Conservation (phyloP, 1,140 invertebrate species). For the Campoletis sonorensis region DNA sequence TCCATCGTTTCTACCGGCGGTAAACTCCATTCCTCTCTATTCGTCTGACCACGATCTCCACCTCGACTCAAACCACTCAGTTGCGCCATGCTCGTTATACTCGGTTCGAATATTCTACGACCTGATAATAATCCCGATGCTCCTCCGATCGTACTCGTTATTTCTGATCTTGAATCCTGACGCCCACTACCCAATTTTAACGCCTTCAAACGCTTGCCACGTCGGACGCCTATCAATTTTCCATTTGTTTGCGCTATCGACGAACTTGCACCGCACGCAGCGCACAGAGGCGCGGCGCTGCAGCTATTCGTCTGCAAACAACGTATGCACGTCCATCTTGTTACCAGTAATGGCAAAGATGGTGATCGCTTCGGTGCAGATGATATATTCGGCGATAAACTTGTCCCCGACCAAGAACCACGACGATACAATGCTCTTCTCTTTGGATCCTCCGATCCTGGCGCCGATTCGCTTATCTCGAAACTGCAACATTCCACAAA, state of each 20-base stretch:
- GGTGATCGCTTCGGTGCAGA: slow-evolving; percentile 61
- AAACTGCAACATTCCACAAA: slow-evolving; percentile 54
- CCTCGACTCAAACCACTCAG: slow-evolving; percentile 70
- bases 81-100: slow-evolving; percentile 69
- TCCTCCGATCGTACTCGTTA: slow-evolving; percentile 58
- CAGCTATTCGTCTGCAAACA: slow-evolving; percentile 71
- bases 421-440: slow-evolving; percentile 58
- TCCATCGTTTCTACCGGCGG: slow-evolving; percentile 69
- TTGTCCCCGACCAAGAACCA: slow-evolving; percentile 66
- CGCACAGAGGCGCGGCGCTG: slow-evolving; percentile 68
- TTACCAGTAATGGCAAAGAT: slow-evolving; percentile 69
- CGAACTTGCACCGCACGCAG: slow-evolving; percentile 72
- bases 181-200: slow-evolving; percentile 65
- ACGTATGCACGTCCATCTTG: slow-evolving; percentile 74
- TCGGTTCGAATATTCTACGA: slow-evolving; percentile 49
- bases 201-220: slow-evolving; percentile 68
- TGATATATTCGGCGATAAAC: slow-evolving; percentile 44
- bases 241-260: slow-evolving; percentile 69
- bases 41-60: slow-evolving; percentile 58
- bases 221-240: slow-evolving; percentile 70
- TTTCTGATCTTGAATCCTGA: slow-evolving; percentile 58
- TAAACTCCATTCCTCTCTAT: slow-evolving; percentile 69
- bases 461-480: slow-evolving; percentile 56
- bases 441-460: slow-evolving; percentile 50
- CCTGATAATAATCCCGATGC: slow-evolving; percentile 62